phyloP scores from a whole-genome alignment of 2,797 vertebrate species.

The Amazona ochrocephala region DNA sequence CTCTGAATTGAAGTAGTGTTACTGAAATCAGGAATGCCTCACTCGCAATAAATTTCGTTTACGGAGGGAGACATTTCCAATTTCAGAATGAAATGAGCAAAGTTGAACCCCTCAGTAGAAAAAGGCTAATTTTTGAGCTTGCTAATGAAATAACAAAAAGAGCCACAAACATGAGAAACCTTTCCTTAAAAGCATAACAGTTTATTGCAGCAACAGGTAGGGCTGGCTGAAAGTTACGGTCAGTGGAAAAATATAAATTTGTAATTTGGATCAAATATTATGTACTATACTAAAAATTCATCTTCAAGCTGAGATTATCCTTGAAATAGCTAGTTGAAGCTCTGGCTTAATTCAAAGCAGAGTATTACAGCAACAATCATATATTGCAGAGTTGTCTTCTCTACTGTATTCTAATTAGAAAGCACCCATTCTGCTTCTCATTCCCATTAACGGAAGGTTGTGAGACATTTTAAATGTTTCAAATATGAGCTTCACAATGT shows the following conservation, averaged over 20 bases:
- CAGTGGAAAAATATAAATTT: neutral
- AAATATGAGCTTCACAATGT: neutral
- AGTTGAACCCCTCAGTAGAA: neutral
- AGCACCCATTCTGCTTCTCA: neutral
- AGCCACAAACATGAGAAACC: neutral
- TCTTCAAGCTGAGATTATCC: neutral
- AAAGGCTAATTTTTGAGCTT: neutral
- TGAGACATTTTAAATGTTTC: neutral
- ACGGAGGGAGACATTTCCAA: neutral
- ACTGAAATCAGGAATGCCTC: neutral
- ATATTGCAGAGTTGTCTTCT: neutral
- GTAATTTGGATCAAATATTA: neutral
- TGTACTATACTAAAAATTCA: neutral
- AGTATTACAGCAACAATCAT: neutral
- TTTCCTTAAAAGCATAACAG: neutral
- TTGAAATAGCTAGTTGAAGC: neutral
- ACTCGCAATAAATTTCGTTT: neutral
- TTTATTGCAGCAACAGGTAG: neutral
- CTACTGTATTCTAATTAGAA: neutral
- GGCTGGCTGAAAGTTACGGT: neutral
- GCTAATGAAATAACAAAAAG: neutral
- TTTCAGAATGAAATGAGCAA: neutral
- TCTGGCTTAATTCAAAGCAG: neutral
- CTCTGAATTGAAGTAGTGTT: neutral
- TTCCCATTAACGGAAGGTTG: neutral